A percentile compares a stretch with the other conserved stretches of the same genome.
Evolutionary conservation across 1,140 invertebrate genomes (phyloP).

Genomic region (Drosophila carrolli): DNA sequence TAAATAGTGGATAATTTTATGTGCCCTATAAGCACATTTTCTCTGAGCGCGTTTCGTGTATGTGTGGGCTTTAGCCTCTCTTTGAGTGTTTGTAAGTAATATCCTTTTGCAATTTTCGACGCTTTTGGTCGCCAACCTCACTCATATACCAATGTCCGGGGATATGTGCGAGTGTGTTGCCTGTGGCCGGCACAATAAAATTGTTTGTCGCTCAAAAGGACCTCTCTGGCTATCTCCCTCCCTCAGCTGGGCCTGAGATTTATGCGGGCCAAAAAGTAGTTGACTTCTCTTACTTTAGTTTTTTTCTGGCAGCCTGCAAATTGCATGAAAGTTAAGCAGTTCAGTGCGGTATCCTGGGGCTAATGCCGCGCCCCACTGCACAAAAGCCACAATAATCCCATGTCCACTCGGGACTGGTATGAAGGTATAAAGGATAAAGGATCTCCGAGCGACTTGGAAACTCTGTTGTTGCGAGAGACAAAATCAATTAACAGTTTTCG

Average conservation of each 20-base stretch:
- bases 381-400: constrained; percentile 66
- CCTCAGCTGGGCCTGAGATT: constrained; percentile 50
- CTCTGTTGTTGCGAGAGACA: constrained; percentile 42
- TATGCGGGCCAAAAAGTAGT: constrained; percentile 71
- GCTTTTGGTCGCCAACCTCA: constrained; percentile 73
- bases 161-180: constrained; percentile 31
- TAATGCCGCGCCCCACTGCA: constrained; percentile 75
- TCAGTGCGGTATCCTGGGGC: constrained; percentile 68
- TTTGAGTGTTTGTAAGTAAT: constrained; percentile 60
- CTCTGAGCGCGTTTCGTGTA: constrained; percentile 4
- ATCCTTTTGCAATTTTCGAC: constrained; percentile 80
- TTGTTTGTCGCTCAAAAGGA: constrained; percentile 76
- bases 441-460: constrained; percentile 18
- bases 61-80: constrained; percentile 6
- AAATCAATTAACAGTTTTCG: constrained; percentile 78
- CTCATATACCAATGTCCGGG: constrained; percentile 67
- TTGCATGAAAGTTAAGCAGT: constrained; percentile 81
- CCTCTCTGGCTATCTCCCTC: constrained; percentile 30
- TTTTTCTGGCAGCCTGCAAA: constrained; percentile 55
- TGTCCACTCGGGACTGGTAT: background rate
- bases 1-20: background rate
- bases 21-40: background rate
- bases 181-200: constrained; percentile 68
- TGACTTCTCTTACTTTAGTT: constrained; percentile 45
- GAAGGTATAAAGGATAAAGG: constrained; percentile 20